These are phyloP conservation scores for Heliconius melpomene DNA, from an alignment of 1,140 invertebrate genomes.

Conservation along the genomic window DNA sequence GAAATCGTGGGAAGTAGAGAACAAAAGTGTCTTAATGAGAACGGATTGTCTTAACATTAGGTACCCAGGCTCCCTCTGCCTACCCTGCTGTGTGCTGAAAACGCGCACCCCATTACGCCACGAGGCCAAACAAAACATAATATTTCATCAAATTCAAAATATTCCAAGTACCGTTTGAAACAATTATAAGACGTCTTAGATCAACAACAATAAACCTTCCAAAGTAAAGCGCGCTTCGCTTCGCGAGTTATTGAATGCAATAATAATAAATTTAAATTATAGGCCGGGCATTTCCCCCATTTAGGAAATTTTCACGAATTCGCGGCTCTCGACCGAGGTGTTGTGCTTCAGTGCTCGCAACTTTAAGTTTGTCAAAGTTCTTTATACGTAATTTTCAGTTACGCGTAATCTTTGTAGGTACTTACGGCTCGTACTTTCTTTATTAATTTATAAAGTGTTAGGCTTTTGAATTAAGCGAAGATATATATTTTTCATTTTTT, in stretches of 20 bases:
- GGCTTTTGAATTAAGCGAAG: no score
- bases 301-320: constrained; percentile 29
- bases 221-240: neutral
- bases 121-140: neutral
- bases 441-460: neutral
- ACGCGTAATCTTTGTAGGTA: neutral
- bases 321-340: neutral
- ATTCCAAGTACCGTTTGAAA: neutral
- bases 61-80: no score
- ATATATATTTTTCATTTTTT: no score
- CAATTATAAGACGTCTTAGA: neutral
- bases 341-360: neutral
- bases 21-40: no score
- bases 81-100: no score
- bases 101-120: no score
- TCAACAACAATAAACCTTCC: constrained; percentile 17
- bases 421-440: neutral
- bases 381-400: neutral
- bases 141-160: neutral
- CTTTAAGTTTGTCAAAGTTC: neutral
- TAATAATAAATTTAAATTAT: constrained; percentile 48
- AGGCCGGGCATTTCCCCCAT: constrained; percentile 26
- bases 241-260: constrained; percentile 40
- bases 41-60: no score
- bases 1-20: no score